Conservation (phyloP, 1,140 invertebrate species). For the Camponotus vicinus region DNA sequence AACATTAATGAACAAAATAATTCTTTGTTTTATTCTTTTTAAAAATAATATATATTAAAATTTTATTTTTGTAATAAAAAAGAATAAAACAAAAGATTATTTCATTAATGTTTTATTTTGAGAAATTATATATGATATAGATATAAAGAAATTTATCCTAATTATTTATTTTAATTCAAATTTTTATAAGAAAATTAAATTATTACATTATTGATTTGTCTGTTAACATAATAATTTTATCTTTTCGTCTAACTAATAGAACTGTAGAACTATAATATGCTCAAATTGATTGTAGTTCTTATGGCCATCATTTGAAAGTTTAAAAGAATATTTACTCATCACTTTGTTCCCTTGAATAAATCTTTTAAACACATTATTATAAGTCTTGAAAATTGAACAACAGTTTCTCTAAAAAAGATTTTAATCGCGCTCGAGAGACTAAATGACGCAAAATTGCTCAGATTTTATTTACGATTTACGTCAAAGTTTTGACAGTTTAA, state of each 20-base stretch:
- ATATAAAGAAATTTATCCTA: neutral
- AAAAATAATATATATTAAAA: neutral
- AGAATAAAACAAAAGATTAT: too few relatives aligned
- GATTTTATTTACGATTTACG: constrained; percentile 21
- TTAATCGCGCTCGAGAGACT: neutral
- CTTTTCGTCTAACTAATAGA: too few relatives aligned
- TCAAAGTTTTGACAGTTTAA: neutral
- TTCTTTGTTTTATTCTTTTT: neutral
- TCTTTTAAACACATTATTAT: constrained; percentile 4
- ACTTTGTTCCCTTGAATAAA: neutral
- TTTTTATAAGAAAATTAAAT: neutral
- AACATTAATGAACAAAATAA: neutral
- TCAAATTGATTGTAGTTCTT: constrained; percentile 10
- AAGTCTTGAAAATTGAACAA: constrained; percentile 36
- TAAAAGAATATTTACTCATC: constrained; percentile 1
- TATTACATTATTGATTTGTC: neutral
- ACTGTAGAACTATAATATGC: neutral
- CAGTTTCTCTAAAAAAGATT: constrained; percentile 29
- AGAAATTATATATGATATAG: neutral
- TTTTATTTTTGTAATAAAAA: too few relatives aligned
- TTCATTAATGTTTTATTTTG: neutral
- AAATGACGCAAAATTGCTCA: neutral
- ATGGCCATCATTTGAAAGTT: constrained; percentile 31
- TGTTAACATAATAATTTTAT: too few relatives aligned
- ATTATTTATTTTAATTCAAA: constrained; percentile 7